phyloP scores from a whole-genome alignment of 2,888 invertebrate species.

The Odontomyia ornata region DNA sequence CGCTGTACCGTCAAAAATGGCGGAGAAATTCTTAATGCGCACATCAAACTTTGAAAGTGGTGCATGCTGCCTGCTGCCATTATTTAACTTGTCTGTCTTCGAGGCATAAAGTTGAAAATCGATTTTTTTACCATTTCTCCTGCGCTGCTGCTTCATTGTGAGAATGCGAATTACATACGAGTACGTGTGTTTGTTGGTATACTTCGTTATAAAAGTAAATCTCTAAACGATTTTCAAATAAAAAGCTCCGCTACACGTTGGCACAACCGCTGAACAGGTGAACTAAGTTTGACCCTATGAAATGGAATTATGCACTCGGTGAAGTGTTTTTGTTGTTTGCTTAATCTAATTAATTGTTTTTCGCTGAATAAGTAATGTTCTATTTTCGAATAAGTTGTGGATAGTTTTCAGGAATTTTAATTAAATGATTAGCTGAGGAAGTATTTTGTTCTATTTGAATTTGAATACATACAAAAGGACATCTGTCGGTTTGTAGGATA shows the following conservation, averaged over 20 bases:
- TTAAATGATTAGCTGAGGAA: no score
- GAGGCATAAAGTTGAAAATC: conserved; percentile 11
- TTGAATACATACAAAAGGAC: no score
- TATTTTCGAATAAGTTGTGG: neutral
- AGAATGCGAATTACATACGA: neutral
- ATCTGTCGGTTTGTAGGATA: no score
- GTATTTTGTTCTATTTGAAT: no score
- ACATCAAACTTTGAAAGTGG: conserved; percentile 34
- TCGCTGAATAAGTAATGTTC: neutral
- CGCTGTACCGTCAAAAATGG: conserved; percentile 11
- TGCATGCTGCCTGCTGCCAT: conserved; percentile 33
- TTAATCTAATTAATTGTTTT: neutral
- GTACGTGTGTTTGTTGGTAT: no score
- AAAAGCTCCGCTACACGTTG: neutral
- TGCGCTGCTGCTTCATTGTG: neutral
- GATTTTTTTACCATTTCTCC: conserved; percentile 1
- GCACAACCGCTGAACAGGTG: neutral
- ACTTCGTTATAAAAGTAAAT: neutral
- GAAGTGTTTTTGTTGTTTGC: neutral
- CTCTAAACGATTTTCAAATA: neutral
- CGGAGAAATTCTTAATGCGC: conserved; percentile 33
- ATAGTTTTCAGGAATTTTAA: no score
- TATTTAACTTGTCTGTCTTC: conserved; percentile 33
- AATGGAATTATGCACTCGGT: neutral
- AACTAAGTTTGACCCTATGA: neutral